Conservation (phyloP, 2,888 invertebrate genomes). For the Caenorhabditis sp. region DNA sequence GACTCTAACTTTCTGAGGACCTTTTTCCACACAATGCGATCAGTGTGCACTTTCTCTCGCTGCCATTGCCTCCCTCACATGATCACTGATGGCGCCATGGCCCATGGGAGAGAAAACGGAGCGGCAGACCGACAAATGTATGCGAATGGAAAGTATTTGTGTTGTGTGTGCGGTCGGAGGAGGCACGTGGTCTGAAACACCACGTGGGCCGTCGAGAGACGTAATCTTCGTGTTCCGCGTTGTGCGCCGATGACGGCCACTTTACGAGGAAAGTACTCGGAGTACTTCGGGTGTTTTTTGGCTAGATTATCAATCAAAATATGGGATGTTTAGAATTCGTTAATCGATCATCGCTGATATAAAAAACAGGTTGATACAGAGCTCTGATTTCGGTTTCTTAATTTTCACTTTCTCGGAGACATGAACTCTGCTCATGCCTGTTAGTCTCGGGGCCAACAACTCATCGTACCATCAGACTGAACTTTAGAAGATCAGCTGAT, state of each 20-base stretch:
- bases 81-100: slow-evolving; percentile 57
- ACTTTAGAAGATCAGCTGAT: background rate
- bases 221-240: slow-evolving; percentile 42
- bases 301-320: slow-evolving; percentile 7
- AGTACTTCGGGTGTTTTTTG: slow-evolving; percentile 26
- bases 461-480: background rate
- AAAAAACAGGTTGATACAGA: too few relatives aligned
- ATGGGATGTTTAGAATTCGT: background rate
- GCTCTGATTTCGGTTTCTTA: too few relatives aligned
- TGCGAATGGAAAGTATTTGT: slow-evolving; percentile 29
- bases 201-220: slow-evolving; percentile 38
- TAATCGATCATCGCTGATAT: too few relatives aligned
- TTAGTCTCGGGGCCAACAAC: too few relatives aligned
- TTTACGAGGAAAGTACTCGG: slow-evolving; percentile 14
- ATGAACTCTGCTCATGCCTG: too few relatives aligned
- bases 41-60: slow-evolving; percentile 17
- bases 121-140: slow-evolving; percentile 36
- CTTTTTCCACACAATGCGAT: background rate
- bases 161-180: slow-evolving; percentile 19
- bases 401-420: too few relatives aligned
- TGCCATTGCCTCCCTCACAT: slow-evolving; percentile 34
- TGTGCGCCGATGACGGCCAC: background rate
- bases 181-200: slow-evolving; percentile 58
- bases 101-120: slow-evolving; percentile 47
- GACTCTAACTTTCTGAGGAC: background rate